Base-by-base conservation (phyloP, 2,797 vertebrate genomes). In the Paedocypris micromegethes region DNA sequence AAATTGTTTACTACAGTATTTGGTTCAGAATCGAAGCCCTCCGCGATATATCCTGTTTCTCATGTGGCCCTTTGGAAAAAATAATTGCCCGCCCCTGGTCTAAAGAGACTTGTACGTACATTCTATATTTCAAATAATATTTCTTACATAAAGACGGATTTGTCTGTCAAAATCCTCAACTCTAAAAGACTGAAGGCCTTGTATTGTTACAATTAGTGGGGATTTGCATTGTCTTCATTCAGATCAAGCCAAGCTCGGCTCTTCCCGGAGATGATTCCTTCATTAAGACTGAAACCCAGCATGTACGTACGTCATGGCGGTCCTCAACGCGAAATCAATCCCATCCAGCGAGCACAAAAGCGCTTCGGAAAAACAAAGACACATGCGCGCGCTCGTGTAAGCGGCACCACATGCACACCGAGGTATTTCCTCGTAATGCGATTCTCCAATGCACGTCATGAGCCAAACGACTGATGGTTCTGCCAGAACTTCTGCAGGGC, bases 401-500 rank as follows among this genome's bases (percentile, higher is more conserved):
- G 68, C 46, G 51, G 59, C 60, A 58, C 53, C 60, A 70, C 68
- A 57, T 70, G 54, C 68, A 49, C 57, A 47, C 53, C 6, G 60
- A 70, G 68, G 60, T 64, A 70, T 70, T 70, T 64, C 53, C 68
- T 54, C 51, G 60, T 70, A 70, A 63, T 70, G 68, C 52, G 57
- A 70, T 70, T 70, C 68, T 70, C 60, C 8, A 70, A 63, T 1
- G 37, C 37, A 44, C 56, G 68, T 38, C 9, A 4, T 39, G 60
- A 64, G 68, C 68, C 60, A 70, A 64, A 54, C 41, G 23, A 53
- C 9, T 54, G 66, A 58, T 51, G 54, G 43, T 7, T 50, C 53
- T 58, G 59, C 66, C 58, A 63, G 59, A 61, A 62, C 48, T 68
- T 64, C 72, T 64, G 8, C 54, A 64, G 59, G 60, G 83, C 79